Conservation (phyloP, 2,888 invertebrate species). For the Lypha dubia region DNA sequence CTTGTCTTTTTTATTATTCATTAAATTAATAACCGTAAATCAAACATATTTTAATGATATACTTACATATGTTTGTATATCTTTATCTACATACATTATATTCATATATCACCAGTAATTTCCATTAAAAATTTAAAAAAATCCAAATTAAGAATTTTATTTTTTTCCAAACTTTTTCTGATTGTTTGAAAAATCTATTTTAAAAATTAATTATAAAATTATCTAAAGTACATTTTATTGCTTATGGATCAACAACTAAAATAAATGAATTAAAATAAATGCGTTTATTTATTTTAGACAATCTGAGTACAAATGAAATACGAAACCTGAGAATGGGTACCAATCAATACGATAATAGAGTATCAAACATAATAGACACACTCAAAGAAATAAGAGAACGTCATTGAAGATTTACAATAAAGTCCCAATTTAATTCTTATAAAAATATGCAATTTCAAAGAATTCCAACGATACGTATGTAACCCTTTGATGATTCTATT, state of each 20-base stretch:
- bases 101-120: no score
- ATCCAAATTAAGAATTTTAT: no score
- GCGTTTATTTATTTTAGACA: slow-evolving; percentile 57
- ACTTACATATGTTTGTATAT: no score
- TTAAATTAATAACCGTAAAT: no score
- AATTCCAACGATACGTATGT: slow-evolving; percentile 39
- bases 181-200: background rate
- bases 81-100: no score
- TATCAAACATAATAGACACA: background rate
- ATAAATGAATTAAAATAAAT: slow-evolving; percentile 15
- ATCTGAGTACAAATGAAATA: slow-evolving; percentile 46
- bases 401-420: slow-evolving; percentile 42
- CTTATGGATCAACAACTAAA: slow-evolving; percentile 20
- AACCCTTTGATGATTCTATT: slow-evolving; percentile 14
- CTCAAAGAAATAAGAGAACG: slow-evolving; percentile 17
- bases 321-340: slow-evolving; percentile 34
- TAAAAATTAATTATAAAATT: background rate
- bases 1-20: no score
- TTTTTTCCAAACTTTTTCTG: no score
- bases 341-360: slow-evolving; percentile 3
- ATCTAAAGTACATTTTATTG: background rate
- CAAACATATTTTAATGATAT: no score
- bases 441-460: slow-evolving; percentile 58
- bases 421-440: slow-evolving; percentile 50
- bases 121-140: no score